Evolutionary conservation across 1,140 invertebrate species (phyloP).

Genomic region (Platyura marginata): DNA sequence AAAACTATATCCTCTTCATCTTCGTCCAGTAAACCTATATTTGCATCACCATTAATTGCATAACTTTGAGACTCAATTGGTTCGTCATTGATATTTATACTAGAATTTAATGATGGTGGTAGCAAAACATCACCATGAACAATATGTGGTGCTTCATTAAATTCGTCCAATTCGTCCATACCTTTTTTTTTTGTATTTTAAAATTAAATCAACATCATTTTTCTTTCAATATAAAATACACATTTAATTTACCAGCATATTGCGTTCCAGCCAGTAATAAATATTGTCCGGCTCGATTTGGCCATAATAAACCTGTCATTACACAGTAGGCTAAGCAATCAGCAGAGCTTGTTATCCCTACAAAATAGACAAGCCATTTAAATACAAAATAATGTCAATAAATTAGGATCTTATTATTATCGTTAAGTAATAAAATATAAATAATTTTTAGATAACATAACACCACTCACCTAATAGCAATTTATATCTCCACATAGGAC

Average conservation of each 20-base stretch:
- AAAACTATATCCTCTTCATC: not conserved
- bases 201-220: slow-evolving; percentile 1
- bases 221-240: not conserved
- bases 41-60: not conserved
- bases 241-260: slow-evolving; percentile 27
- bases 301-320: slow-evolving; percentile 87
- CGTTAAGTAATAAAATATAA: too few species aligned
- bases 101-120: not conserved
- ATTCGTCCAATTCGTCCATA: slow-evolving; percentile 74
- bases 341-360: slow-evolving; percentile 84
- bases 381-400: too few species aligned
- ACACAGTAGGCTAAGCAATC: slow-evolving; percentile 88
- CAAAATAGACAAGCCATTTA: too few species aligned
- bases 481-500: slow-evolving; percentile 88
- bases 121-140: slow-evolving; percentile 5
- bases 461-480: slow-evolving; percentile 62
- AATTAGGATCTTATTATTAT: too few species aligned
- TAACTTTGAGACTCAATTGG: too few species aligned
- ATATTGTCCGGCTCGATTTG: slow-evolving; percentile 77
- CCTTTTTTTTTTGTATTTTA: slow-evolving; percentile 20
- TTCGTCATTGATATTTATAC: not conserved
- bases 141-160: slow-evolving; percentile 74
- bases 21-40: not conserved
- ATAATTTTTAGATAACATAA: slow-evolving; percentile 6
- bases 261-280: slow-evolving; percentile 54